phyloP scores from a whole-genome alignment of 2,797 vertebrate genomes.

The Pantherophis vulpinus region DNA sequence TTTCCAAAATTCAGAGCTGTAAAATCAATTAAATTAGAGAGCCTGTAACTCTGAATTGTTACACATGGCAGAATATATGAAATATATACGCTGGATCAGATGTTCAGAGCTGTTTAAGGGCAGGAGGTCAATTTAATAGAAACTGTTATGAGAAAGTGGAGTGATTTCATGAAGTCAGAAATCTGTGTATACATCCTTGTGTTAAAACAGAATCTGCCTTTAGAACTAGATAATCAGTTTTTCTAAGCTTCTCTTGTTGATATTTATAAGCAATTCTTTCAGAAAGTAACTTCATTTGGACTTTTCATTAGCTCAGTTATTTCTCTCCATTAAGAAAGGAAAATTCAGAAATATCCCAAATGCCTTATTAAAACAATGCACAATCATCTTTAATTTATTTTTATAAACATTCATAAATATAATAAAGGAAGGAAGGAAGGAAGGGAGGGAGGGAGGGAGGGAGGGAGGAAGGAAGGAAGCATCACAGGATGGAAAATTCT shows the following conservation, averaged over 20 bases:
- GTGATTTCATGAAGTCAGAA: conserved; percentile 22
- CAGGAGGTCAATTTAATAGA: conserved; percentile 29
- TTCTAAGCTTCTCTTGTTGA: not conserved
- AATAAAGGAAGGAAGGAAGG: not conserved
- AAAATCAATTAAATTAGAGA: conserved; percentile 64
- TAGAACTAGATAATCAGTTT: conserved; percentile 39
- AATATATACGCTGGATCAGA: conserved; percentile 62
- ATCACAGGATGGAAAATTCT: conserved; percentile 54
- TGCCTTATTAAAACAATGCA: conserved; percentile 68
- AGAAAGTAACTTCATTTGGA: conserved; percentile 62
- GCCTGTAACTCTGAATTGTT: conserved; percentile 61
- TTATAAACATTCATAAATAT: conserved; percentile 38
- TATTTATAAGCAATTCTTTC: conserved; percentile 42
- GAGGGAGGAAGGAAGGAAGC: not conserved
- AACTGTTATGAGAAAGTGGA: not conserved
- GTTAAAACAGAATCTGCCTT: not conserved
- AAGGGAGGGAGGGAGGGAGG: accelerated
- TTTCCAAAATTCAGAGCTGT: conserved; percentile 34
- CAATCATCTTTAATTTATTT: conserved; percentile 63
- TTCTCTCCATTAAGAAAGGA: conserved; percentile 69
- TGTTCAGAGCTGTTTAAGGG: conserved; percentile 56
- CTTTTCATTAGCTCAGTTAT: conserved; percentile 70
- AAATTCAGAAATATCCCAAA: conserved; percentile 72
- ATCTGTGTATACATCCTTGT: not conserved
- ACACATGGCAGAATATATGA: conserved; percentile 58